Percentiles rank a stretch among this genome's conserved stretches.
Conservation (phyloP, 2,797 vertebrate genomes). For the Melanotaenia parkinsoni region DNA sequence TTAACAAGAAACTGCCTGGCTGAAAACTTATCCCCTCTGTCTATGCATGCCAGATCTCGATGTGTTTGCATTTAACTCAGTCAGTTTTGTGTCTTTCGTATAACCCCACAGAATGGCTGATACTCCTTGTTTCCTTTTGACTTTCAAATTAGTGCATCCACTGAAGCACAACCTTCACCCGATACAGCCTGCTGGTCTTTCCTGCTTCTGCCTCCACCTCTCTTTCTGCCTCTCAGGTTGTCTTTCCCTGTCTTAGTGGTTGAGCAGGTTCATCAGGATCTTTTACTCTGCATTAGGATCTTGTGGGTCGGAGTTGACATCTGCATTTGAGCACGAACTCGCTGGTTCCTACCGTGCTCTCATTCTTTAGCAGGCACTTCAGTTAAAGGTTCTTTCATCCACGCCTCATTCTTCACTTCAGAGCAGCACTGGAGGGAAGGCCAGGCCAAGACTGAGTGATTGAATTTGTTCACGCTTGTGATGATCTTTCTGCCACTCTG, state of each 20-base stretch:
- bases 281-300: slow-evolving; percentile 34
- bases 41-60: background rate
- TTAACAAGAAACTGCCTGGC: too few relatives aligned
- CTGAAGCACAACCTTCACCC: slow-evolving; percentile 7
- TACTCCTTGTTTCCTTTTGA: background rate
- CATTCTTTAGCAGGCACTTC: slow-evolving; percentile 51
- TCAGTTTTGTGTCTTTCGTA: background rate
- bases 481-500: slow-evolving; percentile 55
- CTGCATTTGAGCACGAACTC: slow-evolving; percentile 32
- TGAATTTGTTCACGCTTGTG: slow-evolving; percentile 44
- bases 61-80: background rate
- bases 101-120: background rate
- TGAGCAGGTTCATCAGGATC: slow-evolving; percentile 62
- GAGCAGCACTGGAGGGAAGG: slow-evolving; percentile 38
- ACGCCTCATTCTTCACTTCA: slow-evolving; percentile 58
- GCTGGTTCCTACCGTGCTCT: slow-evolving; percentile 35
- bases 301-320: slow-evolving; percentile 49
- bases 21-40: background rate
- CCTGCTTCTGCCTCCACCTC: slow-evolving; percentile 8
- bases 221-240: slow-evolving; percentile 1
- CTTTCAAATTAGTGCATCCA: background rate
- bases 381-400: slow-evolving; percentile 59
- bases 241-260: slow-evolving; percentile 35
- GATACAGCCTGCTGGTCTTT: slow-evolving; percentile 12
- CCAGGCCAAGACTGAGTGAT: slow-evolving; percentile 42